Evolutionary conservation across 2,113 vertebrate genomes (phyloP), one percentile per base, ranked within the genome.

Genomic region (Piliocolobus tephrosceles): DNA sequence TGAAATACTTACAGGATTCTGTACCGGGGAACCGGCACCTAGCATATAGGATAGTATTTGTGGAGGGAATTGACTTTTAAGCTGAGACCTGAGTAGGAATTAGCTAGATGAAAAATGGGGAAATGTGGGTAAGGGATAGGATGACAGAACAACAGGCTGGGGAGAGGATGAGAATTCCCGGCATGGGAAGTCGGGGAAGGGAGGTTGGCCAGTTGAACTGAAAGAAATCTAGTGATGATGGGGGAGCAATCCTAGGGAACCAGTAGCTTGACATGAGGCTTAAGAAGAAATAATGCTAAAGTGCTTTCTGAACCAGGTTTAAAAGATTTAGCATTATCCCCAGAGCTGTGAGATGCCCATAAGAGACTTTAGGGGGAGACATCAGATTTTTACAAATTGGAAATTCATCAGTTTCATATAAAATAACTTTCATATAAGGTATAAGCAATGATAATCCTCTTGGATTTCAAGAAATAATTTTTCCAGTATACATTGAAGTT

Each of bases 391-490:
- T 85, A 85, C 1, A 61, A 85, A 89, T 80, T 66, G 79, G 50
- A 64, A 96, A 72, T 79, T 35, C 30, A 16, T 88, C 20, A 18
- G 38, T 10, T 38, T 45, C 35, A 11, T 84, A 8, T 64, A 75
- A 57, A 84, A 11, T 78, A 79, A 82, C 12, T 64, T 64, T 27
- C 61, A 32, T 40, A 66, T 72, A 81, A 82, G 76, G n/a, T 88
- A 43, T 32, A 66, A 66, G 92, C 32, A 58, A 17, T 87, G 80
- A 61, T 38, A 81, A 75, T 20, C 47, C 47, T 94, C 68, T 83
- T 68, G 50, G 76, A 79, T 70, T 83, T 47, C 61, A 88, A 79
- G 40, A 96, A 64, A 84, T 92, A 76, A 47, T 73, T 96, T 90
- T 87, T 92, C 55, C 25, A 52, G 17, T 88, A 45, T 89, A 14